These are phyloP conservation scores for Egretta garzetta DNA, from an alignment of 2,113 vertebrate species.

Conservation along the genomic window DNA sequence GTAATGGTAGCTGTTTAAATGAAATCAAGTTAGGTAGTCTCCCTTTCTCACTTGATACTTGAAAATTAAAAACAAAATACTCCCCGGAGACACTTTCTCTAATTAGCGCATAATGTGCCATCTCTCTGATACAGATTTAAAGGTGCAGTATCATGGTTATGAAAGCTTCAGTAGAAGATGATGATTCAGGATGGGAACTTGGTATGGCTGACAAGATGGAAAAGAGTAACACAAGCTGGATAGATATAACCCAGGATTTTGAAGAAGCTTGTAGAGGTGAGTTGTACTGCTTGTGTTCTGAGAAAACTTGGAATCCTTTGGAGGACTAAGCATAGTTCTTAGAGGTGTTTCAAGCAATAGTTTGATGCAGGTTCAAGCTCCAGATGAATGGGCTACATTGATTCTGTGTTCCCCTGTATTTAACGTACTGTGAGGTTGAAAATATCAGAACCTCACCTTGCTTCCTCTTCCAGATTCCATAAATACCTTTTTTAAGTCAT, in stretches of 20 bases:
- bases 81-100: background rate
- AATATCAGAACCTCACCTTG: background rate
- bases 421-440: background rate
- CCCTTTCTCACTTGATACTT: background rate
- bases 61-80: background rate
- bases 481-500: background rate
- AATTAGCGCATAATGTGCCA: background rate
- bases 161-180: conserved; percentile 93
- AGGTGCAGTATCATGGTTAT: conserved; percentile 86
- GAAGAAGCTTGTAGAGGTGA: conserved; percentile 94
- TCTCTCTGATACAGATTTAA: conserved; percentile 9
- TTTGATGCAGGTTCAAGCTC: background rate
- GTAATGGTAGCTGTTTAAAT: background rate
- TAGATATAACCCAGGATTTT: conserved; percentile 96
- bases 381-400: background rate
- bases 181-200: conserved; percentile 94
- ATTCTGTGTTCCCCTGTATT: background rate
- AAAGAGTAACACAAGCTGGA: conserved; percentile 89
- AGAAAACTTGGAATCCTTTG: background rate
- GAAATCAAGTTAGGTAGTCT: background rate
- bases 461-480: background rate
- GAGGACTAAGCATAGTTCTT: background rate
- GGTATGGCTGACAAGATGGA: conserved; percentile 92
- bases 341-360: background rate
- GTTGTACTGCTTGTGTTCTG: background rate